A percentile compares a stretch with the other conserved stretches of the same genome.
phyloP scores from a whole-genome alignment of 1,140 invertebrate genomes.

The Ceratitis capitata region DNA sequence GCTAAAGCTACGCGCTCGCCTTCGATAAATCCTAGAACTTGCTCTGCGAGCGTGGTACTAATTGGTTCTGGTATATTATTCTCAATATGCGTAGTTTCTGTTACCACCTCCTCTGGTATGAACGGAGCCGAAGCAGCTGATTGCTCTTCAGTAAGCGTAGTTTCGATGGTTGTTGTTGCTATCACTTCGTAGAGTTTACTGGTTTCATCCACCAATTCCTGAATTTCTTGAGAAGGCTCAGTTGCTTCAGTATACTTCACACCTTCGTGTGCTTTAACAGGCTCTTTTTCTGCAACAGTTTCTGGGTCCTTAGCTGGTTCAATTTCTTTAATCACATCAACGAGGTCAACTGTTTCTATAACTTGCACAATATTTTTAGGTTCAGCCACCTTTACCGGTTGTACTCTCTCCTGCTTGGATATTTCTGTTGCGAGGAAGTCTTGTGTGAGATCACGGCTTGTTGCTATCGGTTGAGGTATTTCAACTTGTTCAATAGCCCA shows the following conservation, averaged over 20 bases:
- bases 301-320: not conserved
- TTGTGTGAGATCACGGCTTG: not conserved
- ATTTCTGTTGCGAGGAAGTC: conserved; percentile 1
- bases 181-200: not conserved
- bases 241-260: no score
- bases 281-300: not conserved
- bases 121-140: not conserved
- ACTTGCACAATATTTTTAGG: not conserved
- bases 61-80: not conserved
- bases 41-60: not conserved
- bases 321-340: not conserved
- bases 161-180: not conserved
- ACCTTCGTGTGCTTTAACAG: not conserved
- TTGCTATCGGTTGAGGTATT: not conserved
- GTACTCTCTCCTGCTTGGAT: not conserved
- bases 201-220: not conserved
- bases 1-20: not conserved
- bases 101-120: not conserved
- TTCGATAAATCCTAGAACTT: not conserved
- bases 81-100: no score
- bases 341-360: not conserved
- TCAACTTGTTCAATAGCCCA: conserved; percentile 34
- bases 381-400: not conserved
- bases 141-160: conserved; percentile 7
- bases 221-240: no score